phyloP scores from a whole-genome alignment of 2,888 invertebrate genomes.

The Piscicola geometra region DNA sequence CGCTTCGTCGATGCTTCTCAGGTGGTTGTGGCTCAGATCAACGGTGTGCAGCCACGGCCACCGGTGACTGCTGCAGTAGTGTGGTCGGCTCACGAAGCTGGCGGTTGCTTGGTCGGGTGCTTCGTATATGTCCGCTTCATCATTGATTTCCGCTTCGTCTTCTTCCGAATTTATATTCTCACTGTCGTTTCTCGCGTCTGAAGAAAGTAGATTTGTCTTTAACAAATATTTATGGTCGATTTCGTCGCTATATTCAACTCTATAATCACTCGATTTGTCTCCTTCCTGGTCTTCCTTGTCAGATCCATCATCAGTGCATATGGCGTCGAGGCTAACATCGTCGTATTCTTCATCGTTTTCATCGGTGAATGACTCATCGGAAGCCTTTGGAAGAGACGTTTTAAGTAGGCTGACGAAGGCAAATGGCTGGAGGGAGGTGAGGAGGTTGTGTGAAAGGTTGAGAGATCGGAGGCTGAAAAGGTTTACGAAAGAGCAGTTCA shows the following conservation, averaged over 20 bases:
- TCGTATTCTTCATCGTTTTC: too few relatives aligned
- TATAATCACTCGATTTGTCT: not conserved
- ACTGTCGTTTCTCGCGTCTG: too few relatives aligned
- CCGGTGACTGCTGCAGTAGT: constrained; percentile 21
- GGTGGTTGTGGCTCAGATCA: constrained; percentile 40
- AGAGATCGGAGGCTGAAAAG: constrained; percentile 46
- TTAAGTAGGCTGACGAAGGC: constrained; percentile 27
- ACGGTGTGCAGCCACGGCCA: constrained; percentile 39
- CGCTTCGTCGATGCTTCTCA: constrained; percentile 33
- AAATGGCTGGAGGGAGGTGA: constrained; percentile 30
- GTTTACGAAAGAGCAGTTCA: constrained; percentile 45
- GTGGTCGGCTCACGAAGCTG: not conserved
- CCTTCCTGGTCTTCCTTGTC: not conserved
- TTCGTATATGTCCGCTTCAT: not conserved
- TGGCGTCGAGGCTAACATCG: too few relatives aligned
- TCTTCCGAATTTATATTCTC: not conserved
- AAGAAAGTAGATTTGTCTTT: too few relatives aligned
- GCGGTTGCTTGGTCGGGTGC: not conserved
- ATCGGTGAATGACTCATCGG: not conserved
- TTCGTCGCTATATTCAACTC: too few relatives aligned
- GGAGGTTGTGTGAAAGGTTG: constrained; percentile 50
- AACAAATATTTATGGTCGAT: too few relatives aligned
- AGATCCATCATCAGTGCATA: not conserved
- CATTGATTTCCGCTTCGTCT: not conserved
- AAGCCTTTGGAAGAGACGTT: not conserved